These are phyloP conservation scores for Bolinopsis microptera DNA, from an alignment of 37 sponge, comb jelly and placozoan genomes.

Conservation along the genomic window DNA sequence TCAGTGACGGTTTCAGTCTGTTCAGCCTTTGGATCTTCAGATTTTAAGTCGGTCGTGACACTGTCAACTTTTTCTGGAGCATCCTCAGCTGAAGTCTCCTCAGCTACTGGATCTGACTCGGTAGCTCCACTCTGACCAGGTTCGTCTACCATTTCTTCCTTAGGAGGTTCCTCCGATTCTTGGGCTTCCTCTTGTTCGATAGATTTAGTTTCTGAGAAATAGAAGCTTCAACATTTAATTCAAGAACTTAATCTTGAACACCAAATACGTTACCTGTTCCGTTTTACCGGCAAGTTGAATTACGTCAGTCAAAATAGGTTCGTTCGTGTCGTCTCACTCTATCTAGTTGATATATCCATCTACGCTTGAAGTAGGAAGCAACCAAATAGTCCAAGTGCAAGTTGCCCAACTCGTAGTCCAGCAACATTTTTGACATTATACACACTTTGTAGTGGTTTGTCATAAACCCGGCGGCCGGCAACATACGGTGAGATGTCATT, in stretches of 20 bases:
- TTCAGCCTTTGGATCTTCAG: background rate
- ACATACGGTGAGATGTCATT: too few species aligned
- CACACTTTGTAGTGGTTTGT: too few species aligned
- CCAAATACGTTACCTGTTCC: conserved; percentile 29
- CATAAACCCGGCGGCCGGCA: too few species aligned
- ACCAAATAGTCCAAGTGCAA: too few species aligned
- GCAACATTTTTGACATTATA: too few species aligned
- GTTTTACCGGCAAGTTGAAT: background rate
- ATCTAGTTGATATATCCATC: too few species aligned
- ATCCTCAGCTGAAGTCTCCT: conserved; percentile 13
- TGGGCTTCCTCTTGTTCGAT: background rate
- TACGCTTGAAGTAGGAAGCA: too few species aligned
- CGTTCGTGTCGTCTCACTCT: background rate
- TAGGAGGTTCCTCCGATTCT: background rate
- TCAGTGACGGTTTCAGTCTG: background rate
- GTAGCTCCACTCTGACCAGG: background rate
- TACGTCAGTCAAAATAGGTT: background rate
- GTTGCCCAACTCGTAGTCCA: too few species aligned
- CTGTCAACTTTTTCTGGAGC: background rate
- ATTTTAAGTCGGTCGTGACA: background rate
- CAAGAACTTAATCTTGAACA: background rate
- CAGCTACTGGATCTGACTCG: background rate
- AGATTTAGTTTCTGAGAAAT: conserved; percentile 64
- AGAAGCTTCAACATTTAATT: conserved; percentile 36
- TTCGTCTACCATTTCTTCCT: background rate